A percentile compares a stretch with the other conserved stretches of the same genome.
Conservation (phyloP, 2,113 vertebrate species). For the Caracal caracal region DNA sequence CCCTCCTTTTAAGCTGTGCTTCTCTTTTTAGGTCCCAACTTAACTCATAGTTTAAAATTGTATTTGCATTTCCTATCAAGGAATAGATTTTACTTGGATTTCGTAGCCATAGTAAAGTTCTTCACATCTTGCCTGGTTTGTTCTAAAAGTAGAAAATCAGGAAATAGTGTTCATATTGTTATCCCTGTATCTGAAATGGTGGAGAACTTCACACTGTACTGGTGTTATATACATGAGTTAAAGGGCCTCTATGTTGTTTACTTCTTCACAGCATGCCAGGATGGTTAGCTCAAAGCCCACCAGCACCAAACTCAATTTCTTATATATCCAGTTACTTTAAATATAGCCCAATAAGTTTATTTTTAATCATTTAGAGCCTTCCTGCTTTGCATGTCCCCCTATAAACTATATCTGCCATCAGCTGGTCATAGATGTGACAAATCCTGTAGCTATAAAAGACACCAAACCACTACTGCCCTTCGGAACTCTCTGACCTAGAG, state of each 20-base stretch:
- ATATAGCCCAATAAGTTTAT: not conserved
- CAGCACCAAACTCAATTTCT: not conserved
- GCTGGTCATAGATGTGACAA: not conserved
- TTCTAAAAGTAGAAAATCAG: conserved; percentile 23
- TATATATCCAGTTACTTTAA: not conserved
- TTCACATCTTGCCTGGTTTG: not conserved
- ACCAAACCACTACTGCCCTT: not conserved
- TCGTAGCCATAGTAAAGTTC: not conserved
- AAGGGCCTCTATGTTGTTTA: not conserved
- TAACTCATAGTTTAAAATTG: not conserved
- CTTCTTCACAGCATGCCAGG: not conserved
- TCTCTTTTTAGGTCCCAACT: not conserved
- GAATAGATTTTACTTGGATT: not conserved
- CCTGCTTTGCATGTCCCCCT: not conserved
- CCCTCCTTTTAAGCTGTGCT: not conserved
- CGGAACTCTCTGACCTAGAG: not conserved
- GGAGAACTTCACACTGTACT: not conserved
- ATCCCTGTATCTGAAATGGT: not conserved
- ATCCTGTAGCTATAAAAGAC: not conserved
- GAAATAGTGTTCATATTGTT: not conserved
- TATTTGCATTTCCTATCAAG: not conserved
- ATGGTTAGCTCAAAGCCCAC: not conserved
- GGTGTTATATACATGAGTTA: not conserved
- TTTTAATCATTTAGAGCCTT: not conserved
- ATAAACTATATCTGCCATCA: not conserved